phyloP scores from a whole-genome alignment of 2,797 vertebrate genomes.

The Allobates femoralis region DNA sequence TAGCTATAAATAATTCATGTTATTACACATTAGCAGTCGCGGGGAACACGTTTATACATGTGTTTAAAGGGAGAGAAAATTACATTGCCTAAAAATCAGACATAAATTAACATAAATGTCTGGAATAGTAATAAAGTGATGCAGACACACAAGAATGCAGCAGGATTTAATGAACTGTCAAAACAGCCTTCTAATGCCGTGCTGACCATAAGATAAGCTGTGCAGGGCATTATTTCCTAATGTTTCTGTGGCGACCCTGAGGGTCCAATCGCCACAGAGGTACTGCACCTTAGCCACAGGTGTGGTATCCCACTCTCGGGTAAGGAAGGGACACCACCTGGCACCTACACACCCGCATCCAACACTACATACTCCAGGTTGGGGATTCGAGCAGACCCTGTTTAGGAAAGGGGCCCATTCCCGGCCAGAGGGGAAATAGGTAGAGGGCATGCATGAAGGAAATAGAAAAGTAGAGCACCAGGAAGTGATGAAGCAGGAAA shows the following conservation, averaged over 20 bases:
- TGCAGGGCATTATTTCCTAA: neutral
- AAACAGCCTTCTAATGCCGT: neutral
- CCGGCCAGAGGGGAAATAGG: too few relatives aligned
- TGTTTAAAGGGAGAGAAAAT: conserved; percentile 1
- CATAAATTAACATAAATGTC: conserved; percentile 15
- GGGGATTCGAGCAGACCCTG: too few relatives aligned
- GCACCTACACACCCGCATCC: too few relatives aligned
- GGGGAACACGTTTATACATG: neutral
- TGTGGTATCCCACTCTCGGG: too few relatives aligned
- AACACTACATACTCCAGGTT: too few relatives aligned
- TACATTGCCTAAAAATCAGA: conserved; percentile 26
- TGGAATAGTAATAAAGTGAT: conserved; percentile 7
- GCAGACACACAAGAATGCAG: neutral
- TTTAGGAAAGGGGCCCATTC: too few relatives aligned
- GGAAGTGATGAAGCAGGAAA: too few relatives aligned
- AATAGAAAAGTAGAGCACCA: too few relatives aligned
- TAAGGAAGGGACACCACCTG: too few relatives aligned
- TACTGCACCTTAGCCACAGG: too few relatives aligned
- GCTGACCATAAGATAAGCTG: neutral
- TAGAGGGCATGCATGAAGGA: too few relatives aligned
- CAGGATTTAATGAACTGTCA: neutral
- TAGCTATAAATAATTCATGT: conserved; percentile 31
- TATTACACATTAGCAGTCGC: neutral
- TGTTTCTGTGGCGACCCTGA: neutral
- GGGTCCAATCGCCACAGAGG: too few relatives aligned